These are phyloP conservation scores for Dendrophyllia cribrosa DNA, from an alignment of 64 coral and sea anemone genomes.

Conservation along the genomic window DNA sequence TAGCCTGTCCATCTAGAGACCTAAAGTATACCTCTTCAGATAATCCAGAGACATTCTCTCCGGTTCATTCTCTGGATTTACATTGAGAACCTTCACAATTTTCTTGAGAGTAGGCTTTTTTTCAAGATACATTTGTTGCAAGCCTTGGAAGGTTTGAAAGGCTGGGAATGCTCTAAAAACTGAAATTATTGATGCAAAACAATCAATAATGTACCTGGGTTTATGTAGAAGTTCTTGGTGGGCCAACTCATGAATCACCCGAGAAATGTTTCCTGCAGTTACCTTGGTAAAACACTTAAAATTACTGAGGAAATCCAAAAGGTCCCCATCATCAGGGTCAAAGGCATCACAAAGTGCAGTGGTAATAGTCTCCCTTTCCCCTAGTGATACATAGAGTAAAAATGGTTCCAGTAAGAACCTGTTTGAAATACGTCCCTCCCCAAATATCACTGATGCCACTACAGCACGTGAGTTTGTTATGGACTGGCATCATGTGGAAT, in stretches of 20 bases:
- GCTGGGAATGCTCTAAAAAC: too few relatives aligned
- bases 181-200: too few relatives aligned
- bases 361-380: too few relatives aligned
- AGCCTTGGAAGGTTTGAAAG: slow-evolving; percentile 44
- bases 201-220: too few relatives aligned
- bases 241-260: neutral
- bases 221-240: too few relatives aligned
- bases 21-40: slow-evolving; percentile 48
- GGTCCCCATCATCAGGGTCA: too few relatives aligned
- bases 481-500: slow-evolving; percentile 16
- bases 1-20: slow-evolving; percentile 35
- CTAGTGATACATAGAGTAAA: too few relatives aligned
- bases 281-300: neutral
- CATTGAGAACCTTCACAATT: slow-evolving; percentile 58
- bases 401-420: too few relatives aligned
- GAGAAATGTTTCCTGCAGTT: neutral
- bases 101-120: slow-evolving; percentile 72
- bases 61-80: slow-evolving; percentile 41
- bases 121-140: slow-evolving; percentile 56
- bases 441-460: too few relatives aligned
- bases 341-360: too few relatives aligned
- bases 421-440: too few relatives aligned
- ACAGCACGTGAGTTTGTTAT: neutral
- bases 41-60: slow-evolving; percentile 59
- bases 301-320: too few relatives aligned